Evolutionary conservation across 2,113 vertebrate species (phyloP).

Genomic region (Calyptommatus sinebrachiatus): DNA sequence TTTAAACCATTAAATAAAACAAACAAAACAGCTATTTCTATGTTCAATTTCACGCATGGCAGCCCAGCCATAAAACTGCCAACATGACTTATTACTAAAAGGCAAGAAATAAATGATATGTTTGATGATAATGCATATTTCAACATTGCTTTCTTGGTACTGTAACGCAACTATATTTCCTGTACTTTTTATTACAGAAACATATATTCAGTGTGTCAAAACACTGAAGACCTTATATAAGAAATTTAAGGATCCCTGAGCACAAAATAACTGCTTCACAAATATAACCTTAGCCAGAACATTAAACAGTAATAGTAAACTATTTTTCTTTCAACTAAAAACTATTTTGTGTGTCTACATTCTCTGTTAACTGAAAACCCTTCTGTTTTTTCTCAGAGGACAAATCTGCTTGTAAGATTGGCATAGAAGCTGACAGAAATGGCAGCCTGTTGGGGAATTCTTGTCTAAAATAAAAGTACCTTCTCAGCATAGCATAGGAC

Average conservation of each 20-base stretch:
- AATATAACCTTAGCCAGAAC: neutral
- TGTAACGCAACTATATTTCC: neutral
- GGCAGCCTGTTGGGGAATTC: neutral
- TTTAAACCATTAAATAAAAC: neutral
- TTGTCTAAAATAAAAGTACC: neutral
- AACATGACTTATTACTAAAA: conserved; percentile 12
- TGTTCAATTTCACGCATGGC: neutral
- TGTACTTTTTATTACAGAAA: neutral
- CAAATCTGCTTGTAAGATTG: neutral
- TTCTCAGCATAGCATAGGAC: neutral
- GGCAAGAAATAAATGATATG: neutral
- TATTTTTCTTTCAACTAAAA: neutral
- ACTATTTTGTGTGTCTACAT: neutral
- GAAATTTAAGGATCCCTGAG: neutral
- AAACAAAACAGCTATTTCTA: neutral
- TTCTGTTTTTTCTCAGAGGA: neutral
- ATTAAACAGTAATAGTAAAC: neutral
- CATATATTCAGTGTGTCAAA: accelerated
- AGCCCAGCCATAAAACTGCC: neutral
- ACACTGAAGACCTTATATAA: neutral
- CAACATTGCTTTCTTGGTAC: neutral
- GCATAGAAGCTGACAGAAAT: neutral
- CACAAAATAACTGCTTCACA: neutral
- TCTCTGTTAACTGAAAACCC: neutral
- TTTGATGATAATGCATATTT: neutral